These are phyloP conservation scores for Chloropsis cyanopogon DNA, from an alignment of 2,113 vertebrate species.

Conservation along the genomic window DNA sequence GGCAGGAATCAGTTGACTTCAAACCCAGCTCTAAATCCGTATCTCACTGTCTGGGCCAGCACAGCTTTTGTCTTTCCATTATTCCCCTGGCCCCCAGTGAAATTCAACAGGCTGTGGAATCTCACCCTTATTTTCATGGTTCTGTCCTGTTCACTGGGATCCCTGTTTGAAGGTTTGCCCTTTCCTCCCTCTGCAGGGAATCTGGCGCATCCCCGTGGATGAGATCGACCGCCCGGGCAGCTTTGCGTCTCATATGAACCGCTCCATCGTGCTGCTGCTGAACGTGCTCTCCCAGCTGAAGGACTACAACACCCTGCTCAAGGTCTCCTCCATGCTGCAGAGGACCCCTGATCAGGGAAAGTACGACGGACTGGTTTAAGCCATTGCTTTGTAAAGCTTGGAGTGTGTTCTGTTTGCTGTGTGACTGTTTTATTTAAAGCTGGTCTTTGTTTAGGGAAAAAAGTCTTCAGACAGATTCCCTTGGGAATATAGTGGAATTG, in stretches of 20 bases:
- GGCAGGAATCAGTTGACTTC: background rate
- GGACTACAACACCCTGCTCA: slow-evolving; percentile 92
- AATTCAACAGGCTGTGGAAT: background rate
- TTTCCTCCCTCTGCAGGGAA: slow-evolving; percentile 78
- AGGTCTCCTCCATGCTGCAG: slow-evolving; percentile 97
- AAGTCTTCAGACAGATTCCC: background rate
- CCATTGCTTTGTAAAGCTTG: background rate
- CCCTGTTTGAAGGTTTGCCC: background rate
- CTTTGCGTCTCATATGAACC: slow-evolving; percentile 99
- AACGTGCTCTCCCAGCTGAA: slow-evolving; percentile 91
- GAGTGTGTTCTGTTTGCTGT: background rate
- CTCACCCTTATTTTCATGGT: background rate
- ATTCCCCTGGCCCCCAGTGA: background rate
- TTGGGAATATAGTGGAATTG: background rate
- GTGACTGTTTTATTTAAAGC: background rate
- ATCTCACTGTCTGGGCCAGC: background rate
- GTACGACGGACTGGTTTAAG: slow-evolving; percentile 72
- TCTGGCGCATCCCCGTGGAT: slow-evolving; percentile 99
- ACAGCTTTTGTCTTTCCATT: background rate
- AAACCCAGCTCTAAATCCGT: background rate
- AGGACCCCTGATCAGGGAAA: slow-evolving; percentile 99
- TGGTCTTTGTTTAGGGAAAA: background rate
- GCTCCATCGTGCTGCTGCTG: slow-evolving; percentile 93
- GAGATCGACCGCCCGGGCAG: slow-evolving; percentile 98
- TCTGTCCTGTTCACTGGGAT: background rate